Base-by-base conservation (phyloP, 2,888 invertebrate species). In the Troilus luridus region DNA sequence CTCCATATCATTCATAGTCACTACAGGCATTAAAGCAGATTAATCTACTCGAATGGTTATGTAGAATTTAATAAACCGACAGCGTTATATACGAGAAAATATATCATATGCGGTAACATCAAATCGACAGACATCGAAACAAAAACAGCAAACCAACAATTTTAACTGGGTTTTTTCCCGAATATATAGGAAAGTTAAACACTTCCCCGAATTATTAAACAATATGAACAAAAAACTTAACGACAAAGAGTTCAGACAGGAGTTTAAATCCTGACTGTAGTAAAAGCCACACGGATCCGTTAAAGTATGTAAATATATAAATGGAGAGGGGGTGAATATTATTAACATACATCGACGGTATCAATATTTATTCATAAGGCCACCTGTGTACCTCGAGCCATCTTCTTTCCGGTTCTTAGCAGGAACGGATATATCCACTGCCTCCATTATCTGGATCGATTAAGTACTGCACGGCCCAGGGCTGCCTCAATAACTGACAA, bases 381-480 rank as follows among this genome's bases (percentile, higher is more conserved):
- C 85, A 85, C 85, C 85, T 85, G 85, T n/a, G 85, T 85, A 85
- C 85, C 85, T 56, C n/a, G 56, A n/a, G 85, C 85, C 85, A 85
- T 58, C 54, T 85, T 56, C 56, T 58, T 58, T 85, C 85, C 85
- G 27, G 72, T 17, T 77, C 72, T 77, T 77, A 77, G 27, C 72
- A 41, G 41, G 27, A 77, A 77, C 72, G 72, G 72, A 77, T 77
- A 77, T 77, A 77, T 77, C 27, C 72, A 41, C 41, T 27, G 72
- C 72, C 41, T 77, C 72, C 72, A 77, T 77, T 77, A 77, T 41
- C 72, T 41, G 27, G 72, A 77, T 77, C 72, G 41, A 77, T 77
- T 77, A 77, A 77, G 72, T 77, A 77, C 27, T 77, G 72, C 41
- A 77, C 72, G 19, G 72, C 72, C 41, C 72, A 77, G 17, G 72